Base-by-base conservation (phyloP, 2,888 invertebrate species). In the Drosophila engyochracea region DNA sequence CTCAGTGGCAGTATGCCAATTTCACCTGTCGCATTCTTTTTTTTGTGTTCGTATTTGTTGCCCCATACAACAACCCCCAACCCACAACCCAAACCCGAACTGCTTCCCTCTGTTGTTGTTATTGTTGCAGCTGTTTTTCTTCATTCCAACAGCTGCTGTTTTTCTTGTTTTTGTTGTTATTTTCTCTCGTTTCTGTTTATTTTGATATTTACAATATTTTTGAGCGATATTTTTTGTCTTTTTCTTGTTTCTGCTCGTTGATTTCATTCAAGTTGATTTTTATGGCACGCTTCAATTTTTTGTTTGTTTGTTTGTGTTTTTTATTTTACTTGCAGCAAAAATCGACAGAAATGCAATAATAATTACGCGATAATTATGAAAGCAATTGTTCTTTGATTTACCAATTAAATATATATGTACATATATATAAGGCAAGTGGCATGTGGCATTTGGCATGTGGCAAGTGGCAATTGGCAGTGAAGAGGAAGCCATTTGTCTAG, bases 1-100 rank as follows among this genome's bases (percentile, higher is more conserved):
- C 75, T 64, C 70, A 70, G 81, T 89, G 89, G 89, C 84, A 67
- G 51, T 47, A 67, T 65, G 86, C 70, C 89, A 89, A 85, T 76
- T 84, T 85, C 85, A 87, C 80, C 82, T 85, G 85, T 74, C 82
- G 61, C 28, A 44, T 70, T 63, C 47, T 33, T 37, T 59, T 31
- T 31, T 74, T 54, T 25, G 49, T 51, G 33, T n/a, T 41, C 22
- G 4, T 22, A 16, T 67, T 44, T 47, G 39, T 57, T 63, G 31
- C 52, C 16, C 4, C 12, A 22, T 12, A 22, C 44, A 44, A 44
- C 63, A 63, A 33, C 54, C 60, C 47, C 53, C 16, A 54, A 14
- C 14, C 10, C n/a, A 10, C 35, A 9, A 22, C 60, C 47, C 49
- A 12, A 54, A 4, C 7, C 22, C n/a, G 7, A 41, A 52, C 7